These are phyloP conservation scores for Teleiodes luculella DNA, from an alignment of 2,888 invertebrate species.

Conservation along the genomic window DNA sequence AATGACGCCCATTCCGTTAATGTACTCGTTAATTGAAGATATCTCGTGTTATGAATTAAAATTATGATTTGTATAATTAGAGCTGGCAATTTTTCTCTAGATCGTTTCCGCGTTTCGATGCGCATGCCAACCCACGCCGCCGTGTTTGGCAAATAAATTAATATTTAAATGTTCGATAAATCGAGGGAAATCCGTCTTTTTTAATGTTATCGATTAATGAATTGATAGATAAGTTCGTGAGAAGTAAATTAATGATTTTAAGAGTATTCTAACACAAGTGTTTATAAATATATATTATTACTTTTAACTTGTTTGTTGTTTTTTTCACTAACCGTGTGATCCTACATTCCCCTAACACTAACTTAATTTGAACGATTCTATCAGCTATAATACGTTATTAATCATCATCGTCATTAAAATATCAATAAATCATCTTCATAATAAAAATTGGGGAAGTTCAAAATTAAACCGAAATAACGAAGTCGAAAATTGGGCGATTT, in stretches of 20 bases:
- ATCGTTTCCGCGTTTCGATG: not conserved
- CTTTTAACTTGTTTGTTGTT: conserved; percentile 69
- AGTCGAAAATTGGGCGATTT: conserved; percentile 16
- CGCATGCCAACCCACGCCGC: not conserved
- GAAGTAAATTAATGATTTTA: conserved; percentile 77
- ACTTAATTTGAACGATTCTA: conserved; percentile 59
- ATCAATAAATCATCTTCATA: not conserved
- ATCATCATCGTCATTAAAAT: conserved; percentile 7
- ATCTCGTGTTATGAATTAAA: not conserved
- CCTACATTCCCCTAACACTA: conserved; percentile 43
- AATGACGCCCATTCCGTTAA: conserved; percentile 44
- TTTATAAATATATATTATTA: conserved; percentile 80
- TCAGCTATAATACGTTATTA: conserved; percentile 58
- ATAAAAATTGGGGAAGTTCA: conserved; percentile 28
- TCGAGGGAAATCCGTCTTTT: conserved; percentile 63
- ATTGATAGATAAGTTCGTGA: conserved; percentile 76
- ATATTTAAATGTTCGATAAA: conserved; percentile 44
- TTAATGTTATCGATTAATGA: conserved; percentile 71
- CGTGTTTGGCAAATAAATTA: conserved; percentile 22
- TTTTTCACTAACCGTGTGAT: conserved; percentile 70
- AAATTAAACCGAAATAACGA: conserved; percentile 25
- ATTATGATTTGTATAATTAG: not conserved
- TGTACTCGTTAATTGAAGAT: conserved; percentile 2
- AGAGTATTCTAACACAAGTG: conserved; percentile 79
- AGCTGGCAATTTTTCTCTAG: conserved; percentile 31